Base-by-base conservation (phyloP, 2,797 vertebrate species). In the Fratercula arctica region DNA sequence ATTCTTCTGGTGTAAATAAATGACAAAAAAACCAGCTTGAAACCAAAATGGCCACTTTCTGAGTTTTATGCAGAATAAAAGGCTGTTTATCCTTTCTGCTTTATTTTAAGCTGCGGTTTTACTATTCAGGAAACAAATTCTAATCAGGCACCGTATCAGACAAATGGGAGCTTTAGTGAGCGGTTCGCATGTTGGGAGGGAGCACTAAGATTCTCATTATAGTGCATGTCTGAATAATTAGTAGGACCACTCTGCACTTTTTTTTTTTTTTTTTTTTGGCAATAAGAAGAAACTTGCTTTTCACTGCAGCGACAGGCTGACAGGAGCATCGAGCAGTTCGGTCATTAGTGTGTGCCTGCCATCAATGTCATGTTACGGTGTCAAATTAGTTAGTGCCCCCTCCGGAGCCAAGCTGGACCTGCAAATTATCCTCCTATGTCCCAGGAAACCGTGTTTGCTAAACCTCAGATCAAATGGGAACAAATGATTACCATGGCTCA, bases 311-410 rank as follows among this genome's bases (percentile, higher is more conserved):
- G 93, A 97, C 97, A 98, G 97, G 96, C 96, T 98, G 98, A 98
- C 97, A 98, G 98, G 96, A 95, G 70, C 79, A 68, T 96, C 96
- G 85, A 84, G 85, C 96, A 64, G 86, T 75, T 70, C 4, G 95
- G 97, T 97, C 97, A 98, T 98, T 98, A 98, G 97, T 93, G 97
- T 81, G 91, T 72, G 85, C 89, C 90, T 74, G 86, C 97, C 98
- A 95, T 98, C 97, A 92, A 57, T 97, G 97, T 97, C 97, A 90
- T 82, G 94, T 91, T 97, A 94, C 0, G 93, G 96, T 98, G 97
- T 98, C 98, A 98, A 97, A 98, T 98, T 98, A 98, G 97, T 97
- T 93, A 64, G 96, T 97, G 97, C 97, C 97, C 97, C 95, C 97
- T 97, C 93, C 72, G 87, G 96, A 95, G 94, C 95, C 90, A 92